phyloP scores from a whole-genome alignment of 2,113 vertebrate genomes.

The Pelvicachromis taeniatus region DNA sequence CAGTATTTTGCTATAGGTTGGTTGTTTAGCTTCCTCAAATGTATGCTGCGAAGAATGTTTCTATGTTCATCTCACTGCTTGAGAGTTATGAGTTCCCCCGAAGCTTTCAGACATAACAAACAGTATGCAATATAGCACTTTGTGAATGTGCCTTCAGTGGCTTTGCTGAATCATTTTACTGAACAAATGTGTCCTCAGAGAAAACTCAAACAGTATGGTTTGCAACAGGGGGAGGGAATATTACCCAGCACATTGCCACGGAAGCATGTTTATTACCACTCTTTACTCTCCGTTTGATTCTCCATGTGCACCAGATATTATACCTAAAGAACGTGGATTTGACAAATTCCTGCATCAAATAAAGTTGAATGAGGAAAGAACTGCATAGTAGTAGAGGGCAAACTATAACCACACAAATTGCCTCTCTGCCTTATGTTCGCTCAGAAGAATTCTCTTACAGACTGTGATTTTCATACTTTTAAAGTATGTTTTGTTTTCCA shows the following conservation, averaged over 20 bases:
- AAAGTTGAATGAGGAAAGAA: slow-evolving; percentile 21
- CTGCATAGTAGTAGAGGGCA: neutral
- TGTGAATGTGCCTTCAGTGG: slow-evolving; percentile 68
- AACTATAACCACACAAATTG: slow-evolving; percentile 4
- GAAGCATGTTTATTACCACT: slow-evolving; percentile 59
- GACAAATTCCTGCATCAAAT: slow-evolving; percentile 2
- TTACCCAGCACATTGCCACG: slow-evolving; percentile 44
- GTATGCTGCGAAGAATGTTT: slow-evolving; percentile 51
- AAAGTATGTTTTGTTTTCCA: neutral
- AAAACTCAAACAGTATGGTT: slow-evolving; percentile 67
- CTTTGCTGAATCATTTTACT: slow-evolving; percentile 71
- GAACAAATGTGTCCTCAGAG: slow-evolving; percentile 72
- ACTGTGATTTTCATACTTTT: slow-evolving; percentile 30
- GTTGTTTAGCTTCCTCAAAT: slow-evolving; percentile 48
- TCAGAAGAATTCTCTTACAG: slow-evolving; percentile 22
- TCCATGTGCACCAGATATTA: slow-evolving; percentile 8
- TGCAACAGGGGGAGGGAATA: slow-evolving; percentile 55
- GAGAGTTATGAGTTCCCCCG: slow-evolving; percentile 71
- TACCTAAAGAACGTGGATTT: slow-evolving; percentile 15
- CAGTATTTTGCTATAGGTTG: slow-evolving; percentile 23
- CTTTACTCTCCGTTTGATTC: slow-evolving; percentile 29
- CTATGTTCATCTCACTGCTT: slow-evolving; percentile 56
- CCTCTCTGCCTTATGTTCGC: slow-evolving; percentile 33
- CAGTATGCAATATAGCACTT: slow-evolving; percentile 62
- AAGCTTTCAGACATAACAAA: slow-evolving; percentile 76